A percentile compares a stretch with the other conserved stretches of the same genome.
phyloP scores from a whole-genome alignment of 2,888 invertebrate species.

The Catocala sponsa region DNA sequence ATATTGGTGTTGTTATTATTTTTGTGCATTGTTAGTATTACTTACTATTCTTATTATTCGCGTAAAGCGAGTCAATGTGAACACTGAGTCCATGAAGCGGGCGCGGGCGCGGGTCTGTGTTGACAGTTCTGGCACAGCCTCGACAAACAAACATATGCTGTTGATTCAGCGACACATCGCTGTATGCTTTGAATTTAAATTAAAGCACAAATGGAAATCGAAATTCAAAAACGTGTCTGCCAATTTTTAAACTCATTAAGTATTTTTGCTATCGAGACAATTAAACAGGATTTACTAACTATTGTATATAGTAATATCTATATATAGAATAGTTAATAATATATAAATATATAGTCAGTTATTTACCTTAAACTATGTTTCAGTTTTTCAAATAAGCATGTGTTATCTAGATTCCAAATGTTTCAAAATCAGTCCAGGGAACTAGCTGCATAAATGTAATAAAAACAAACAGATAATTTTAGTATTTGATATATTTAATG shows the following conservation, averaged over 20 bases:
- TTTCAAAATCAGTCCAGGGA: too few species aligned
- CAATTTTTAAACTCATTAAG: constrained; percentile 64
- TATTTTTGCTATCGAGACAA: constrained; percentile 24
- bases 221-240: constrained; percentile 66
- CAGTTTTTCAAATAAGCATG: too few species aligned
- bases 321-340: background rate
- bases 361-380: too few species aligned
- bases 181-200: constrained; percentile 82
- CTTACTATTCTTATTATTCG: constrained; percentile 32
- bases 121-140: constrained; percentile 67
- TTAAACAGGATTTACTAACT: background rate
- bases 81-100: constrained; percentile 41
- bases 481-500: background rate
- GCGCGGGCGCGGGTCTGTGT: constrained; percentile 53
- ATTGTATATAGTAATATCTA: too few species aligned
- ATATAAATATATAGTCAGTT: constrained; percentile 6
- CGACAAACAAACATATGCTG: constrained; percentile 77
- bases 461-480: too few species aligned
- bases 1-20: constrained; percentile 18
- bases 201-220: constrained; percentile 72
- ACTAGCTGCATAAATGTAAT: too few species aligned
- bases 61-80: constrained; percentile 35
- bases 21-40: constrained; percentile 19
- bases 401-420: too few species aligned
- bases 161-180: constrained; percentile 79